Conservation (phyloP, 2,797 vertebrate genomes). For the Podarcis siculus region DNA sequence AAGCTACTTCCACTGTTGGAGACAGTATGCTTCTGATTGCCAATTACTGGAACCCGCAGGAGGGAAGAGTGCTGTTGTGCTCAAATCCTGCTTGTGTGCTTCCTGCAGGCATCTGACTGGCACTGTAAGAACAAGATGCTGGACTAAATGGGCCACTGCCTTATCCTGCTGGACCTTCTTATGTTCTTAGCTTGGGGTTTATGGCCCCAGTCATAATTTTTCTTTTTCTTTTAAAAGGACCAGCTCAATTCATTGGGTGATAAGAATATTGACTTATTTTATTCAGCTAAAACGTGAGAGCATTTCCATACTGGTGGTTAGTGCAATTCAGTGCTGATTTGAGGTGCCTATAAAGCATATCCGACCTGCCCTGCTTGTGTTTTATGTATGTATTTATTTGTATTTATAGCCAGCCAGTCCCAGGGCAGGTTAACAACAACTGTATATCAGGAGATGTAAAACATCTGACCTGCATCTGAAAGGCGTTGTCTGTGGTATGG, state of each 20-base stretch:
- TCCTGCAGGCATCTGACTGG: too few relatives aligned
- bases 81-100: too few relatives aligned
- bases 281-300: background rate
- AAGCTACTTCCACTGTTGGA: too few relatives aligned
- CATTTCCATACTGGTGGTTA: background rate
- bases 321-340: background rate
- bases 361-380: constrained; percentile 23
- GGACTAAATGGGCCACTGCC: too few relatives aligned
- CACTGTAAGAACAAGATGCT: too few relatives aligned
- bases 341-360: constrained; percentile 14
- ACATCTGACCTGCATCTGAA: constrained; percentile 14
- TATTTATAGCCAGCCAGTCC: background rate
- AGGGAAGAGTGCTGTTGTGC: too few relatives aligned
- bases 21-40: too few relatives aligned
- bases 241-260: background rate
- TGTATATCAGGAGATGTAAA: background rate
- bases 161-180: too few relatives aligned
- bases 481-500: background rate
- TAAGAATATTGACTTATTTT: background rate
- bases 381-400: constrained; percentile 16
- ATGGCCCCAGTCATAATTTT: background rate
- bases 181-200: too few relatives aligned
- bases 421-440: background rate
- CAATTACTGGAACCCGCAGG: too few relatives aligned
- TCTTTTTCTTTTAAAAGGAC: background rate